Conservation (phyloP, 2,113 vertebrate genomes). For the Callipepla squamata region DNA sequence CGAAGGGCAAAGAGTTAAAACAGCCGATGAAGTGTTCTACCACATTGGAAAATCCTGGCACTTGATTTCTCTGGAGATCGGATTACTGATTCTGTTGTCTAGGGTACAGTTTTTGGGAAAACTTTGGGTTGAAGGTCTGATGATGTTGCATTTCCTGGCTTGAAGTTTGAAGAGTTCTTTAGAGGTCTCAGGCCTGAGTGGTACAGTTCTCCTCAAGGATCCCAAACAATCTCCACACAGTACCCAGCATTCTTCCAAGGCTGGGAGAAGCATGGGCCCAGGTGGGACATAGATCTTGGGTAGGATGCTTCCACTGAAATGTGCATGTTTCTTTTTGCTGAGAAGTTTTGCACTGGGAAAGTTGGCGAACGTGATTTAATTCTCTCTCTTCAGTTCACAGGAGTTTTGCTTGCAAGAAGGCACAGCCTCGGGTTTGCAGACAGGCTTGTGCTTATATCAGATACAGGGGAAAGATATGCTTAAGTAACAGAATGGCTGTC, state of each 20-base stretch:
- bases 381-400: neutral
- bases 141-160: neutral
- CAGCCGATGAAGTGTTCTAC: neutral
- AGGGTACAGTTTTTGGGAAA: neutral
- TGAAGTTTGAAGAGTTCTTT: neutral
- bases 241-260: neutral
- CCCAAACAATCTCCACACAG: accelerated
- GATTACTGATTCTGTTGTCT: neutral
- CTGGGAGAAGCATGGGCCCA: neutral
- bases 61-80: neutral
- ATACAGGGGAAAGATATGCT: neutral
- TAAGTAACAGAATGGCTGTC: conserved; percentile 34
- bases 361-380: neutral
- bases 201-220: neutral
- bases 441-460: neutral
- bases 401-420: neutral
- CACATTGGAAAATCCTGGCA: neutral
- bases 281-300: neutral
- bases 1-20: neutral
- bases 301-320: neutral
- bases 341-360: neutral
- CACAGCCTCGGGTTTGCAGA: neutral
- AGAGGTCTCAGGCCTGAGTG: neutral
- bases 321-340: neutral
- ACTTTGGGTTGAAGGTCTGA: neutral